Percentiles rank a stretch among this genome's conserved stretches.
phyloP scores from a whole-genome alignment of 2,888 invertebrate genomes.

The Cabera pusaria region DNA sequence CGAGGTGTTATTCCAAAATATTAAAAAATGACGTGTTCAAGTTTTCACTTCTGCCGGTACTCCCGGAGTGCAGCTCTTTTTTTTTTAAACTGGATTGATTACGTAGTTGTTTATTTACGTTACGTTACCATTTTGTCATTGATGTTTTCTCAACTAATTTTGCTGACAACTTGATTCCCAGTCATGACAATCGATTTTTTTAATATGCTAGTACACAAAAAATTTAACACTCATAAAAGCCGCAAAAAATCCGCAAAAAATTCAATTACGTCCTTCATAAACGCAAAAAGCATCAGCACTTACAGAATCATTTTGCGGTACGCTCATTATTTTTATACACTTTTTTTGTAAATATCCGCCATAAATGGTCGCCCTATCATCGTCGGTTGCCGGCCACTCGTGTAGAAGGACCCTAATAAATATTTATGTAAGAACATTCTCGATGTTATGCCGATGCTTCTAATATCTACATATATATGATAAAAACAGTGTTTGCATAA shows the following conservation, averaged over 20 bases:
- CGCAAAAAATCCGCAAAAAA: slow-evolving; percentile 15
- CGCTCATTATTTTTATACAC: slow-evolving; percentile 8
- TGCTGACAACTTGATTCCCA: too few relatives aligned
- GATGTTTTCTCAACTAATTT: too few relatives aligned
- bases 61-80: too few relatives aligned
- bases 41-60: too few relatives aligned
- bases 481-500: slow-evolving; percentile 30
- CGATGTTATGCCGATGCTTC: slow-evolving; percentile 40
- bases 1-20: too few relatives aligned
- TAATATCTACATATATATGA: slow-evolving; percentile 35
- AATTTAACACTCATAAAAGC: slow-evolving; percentile 1
- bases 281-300: slow-evolving; percentile 13
- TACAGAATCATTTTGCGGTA: slow-evolving; percentile 15
- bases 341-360: slow-evolving; percentile 1
- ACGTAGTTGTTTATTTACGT: too few relatives aligned
- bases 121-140: too few relatives aligned
- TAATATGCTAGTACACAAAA: too few relatives aligned
- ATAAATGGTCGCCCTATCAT: slow-evolving; percentile 35
- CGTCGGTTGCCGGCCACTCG: slow-evolving; percentile 44
- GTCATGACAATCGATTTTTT: too few relatives aligned
- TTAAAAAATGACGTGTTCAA: too few relatives aligned
- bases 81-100: too few relatives aligned
- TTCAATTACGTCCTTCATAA: slow-evolving; percentile 22
- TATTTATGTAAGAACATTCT: slow-evolving; percentile 65
- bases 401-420: slow-evolving; percentile 62